Percentiles rank a stretch among this genome's conserved stretches.
Conservation (phyloP, 2,888 invertebrate species). For the Seladonia tumulorum region DNA sequence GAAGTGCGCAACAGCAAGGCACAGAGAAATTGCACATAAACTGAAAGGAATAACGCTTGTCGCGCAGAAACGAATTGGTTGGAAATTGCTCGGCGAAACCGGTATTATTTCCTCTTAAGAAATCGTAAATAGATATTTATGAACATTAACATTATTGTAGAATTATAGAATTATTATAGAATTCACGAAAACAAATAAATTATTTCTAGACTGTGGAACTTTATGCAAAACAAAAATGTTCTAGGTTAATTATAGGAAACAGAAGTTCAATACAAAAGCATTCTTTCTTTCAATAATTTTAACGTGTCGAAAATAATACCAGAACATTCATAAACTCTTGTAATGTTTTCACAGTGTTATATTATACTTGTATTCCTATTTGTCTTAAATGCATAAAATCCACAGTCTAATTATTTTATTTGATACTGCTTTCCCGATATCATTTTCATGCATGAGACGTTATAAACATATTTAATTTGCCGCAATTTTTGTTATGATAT, state of each 20-base stretch:
- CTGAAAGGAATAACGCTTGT: background rate
- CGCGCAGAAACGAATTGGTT: background rate
- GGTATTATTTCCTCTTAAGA: background rate
- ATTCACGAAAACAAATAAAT: background rate
- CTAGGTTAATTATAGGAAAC: background rate
- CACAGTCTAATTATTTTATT: too few relatives aligned
- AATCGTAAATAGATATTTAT: background rate
- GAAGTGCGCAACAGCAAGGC: slow-evolving; percentile 4
- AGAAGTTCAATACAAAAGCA: background rate
- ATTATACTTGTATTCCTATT: too few relatives aligned
- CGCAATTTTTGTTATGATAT: too few relatives aligned
- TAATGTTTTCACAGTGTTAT: too few relatives aligned
- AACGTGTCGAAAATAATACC: background rate
- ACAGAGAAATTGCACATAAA: slow-evolving; percentile 1
- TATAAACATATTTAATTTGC: too few relatives aligned
- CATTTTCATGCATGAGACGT: too few relatives aligned
- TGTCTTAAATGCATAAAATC: too few relatives aligned
- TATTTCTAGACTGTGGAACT: background rate
- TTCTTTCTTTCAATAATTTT: background rate
- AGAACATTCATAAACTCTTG: background rate
- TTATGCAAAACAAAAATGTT: too few relatives aligned
- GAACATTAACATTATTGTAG: background rate
- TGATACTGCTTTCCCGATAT: too few relatives aligned
- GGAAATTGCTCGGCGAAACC: background rate
- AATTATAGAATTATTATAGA: too few relatives aligned